Conservation (phyloP, 2,113 vertebrate species). For the Brienomyrus longianalis region DNA sequence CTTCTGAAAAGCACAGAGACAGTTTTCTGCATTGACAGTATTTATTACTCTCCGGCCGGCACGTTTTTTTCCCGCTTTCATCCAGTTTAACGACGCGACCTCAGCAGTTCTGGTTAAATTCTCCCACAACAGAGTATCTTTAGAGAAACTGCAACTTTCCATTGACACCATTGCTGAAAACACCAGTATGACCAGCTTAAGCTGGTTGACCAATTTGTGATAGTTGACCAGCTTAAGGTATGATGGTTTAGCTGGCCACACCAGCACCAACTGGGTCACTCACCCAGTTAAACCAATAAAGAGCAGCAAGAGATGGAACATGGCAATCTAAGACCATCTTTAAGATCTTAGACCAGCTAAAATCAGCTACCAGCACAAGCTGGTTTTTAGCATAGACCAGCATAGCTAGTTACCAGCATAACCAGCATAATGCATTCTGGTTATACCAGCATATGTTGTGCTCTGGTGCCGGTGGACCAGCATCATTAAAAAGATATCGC, state of each 20-base stretch:
- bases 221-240: neutral
- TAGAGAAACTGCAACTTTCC: neutral
- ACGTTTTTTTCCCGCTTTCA: neutral
- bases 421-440: neutral
- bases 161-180: neutral
- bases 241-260: neutral
- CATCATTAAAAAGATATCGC: neutral
- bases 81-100: neutral
- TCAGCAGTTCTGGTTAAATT: neutral
- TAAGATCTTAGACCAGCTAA: neutral
- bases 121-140: neutral
- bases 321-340: neutral
- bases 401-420: neutral
- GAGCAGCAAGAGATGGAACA: neutral
- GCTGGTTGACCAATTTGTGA: neutral
- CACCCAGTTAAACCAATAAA: neutral
- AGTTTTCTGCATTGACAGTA: neutral
- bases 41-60: neutral
- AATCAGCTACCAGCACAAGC: neutral
- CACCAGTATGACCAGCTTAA: neutral
- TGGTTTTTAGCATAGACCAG: neutral
- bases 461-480: neutral
- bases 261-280: neutral
- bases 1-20: neutral
- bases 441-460: neutral